Conservation (phyloP, 2,797 vertebrate genomes). For the Falco peregrinus region DNA sequence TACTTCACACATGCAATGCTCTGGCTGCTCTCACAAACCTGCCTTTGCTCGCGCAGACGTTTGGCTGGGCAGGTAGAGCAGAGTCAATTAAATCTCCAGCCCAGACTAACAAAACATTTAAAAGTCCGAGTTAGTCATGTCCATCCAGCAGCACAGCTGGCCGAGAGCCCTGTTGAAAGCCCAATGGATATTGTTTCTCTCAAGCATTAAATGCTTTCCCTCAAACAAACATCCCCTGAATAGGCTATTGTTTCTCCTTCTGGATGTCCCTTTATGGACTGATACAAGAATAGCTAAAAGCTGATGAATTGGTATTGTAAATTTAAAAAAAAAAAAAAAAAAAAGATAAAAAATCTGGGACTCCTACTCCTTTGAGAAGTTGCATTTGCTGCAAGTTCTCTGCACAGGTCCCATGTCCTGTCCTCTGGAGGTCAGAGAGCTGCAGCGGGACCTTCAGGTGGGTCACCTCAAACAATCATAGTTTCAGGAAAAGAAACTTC, state of each 20-base stretch:
- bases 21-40: neutral
- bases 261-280: conserved; percentile 4
- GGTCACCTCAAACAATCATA: neutral
- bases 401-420: neutral
- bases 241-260: conserved; percentile 40
- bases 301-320: conserved; percentile 13
- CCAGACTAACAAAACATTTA: neutral
- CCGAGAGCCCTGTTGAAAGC: neutral
- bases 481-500: neutral
- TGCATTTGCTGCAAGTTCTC: neutral
- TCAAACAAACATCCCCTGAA: conserved; percentile 48
- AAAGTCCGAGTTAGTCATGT: neutral
- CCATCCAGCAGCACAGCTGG: neutral
- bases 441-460: neutral
- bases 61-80: conserved; percentile 11
- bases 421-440: neutral
- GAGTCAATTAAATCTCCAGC: neutral
- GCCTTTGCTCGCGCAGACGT: fast-evolving
- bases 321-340: neutral
- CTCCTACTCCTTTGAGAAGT: neutral
- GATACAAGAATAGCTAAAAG: conserved; percentile 57
- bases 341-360: neutral
- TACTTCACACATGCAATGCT: neutral
- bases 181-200: conserved; percentile 30
- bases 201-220: conserved; percentile 17